phyloP scores from a whole-genome alignment of 23 tunicate genomes.

The Pegea sp. region DNA sequence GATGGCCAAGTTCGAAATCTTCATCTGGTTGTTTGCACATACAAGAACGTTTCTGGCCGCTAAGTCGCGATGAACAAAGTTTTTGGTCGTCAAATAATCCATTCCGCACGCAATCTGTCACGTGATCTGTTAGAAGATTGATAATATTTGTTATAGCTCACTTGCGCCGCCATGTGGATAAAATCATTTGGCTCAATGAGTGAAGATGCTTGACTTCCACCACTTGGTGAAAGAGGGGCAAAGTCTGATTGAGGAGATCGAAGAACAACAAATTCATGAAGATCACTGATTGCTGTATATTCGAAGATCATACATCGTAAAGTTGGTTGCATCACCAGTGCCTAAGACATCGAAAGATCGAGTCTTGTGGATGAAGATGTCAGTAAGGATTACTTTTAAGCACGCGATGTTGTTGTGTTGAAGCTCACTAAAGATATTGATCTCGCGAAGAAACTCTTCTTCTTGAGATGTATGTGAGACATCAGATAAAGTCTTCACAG shows the following conservation, averaged over 20 bases:
- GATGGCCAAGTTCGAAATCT: slow-evolving; percentile 68
- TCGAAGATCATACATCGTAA: slow-evolving; percentile 85
- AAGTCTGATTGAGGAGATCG: slow-evolving; percentile 86
- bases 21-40: slow-evolving; percentile 56
- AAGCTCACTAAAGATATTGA: slow-evolving; percentile 46
- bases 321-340: slow-evolving; percentile 44
- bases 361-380: no score
- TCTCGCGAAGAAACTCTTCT: slow-evolving; percentile 63
- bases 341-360: slow-evolving; percentile 18
- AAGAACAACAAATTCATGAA: slow-evolving; percentile 64
- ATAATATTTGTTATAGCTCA: neutral
- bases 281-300: slow-evolving; percentile 43
- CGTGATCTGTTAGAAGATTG: neutral
- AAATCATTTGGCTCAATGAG: slow-evolving; percentile 51
- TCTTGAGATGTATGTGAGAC: slow-evolving; percentile 26
- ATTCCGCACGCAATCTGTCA: slow-evolving; percentile 61
- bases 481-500: slow-evolving; percentile 65
- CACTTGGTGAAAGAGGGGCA: slow-evolving; percentile 46
- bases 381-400: slow-evolving; percentile 62
- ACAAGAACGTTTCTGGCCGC: slow-evolving; percentile 72
- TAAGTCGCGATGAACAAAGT: slow-evolving; percentile 74
- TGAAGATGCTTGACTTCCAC: slow-evolving; percentile 29
- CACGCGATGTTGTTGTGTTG: slow-evolving; percentile 79
- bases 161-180: slow-evolving; percentile 65
- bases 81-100: slow-evolving; percentile 51